Percentiles rank a stretch among this genome's conserved stretches.
These are phyloP conservation scores for Melinaea menophilus DNA, from an alignment of 2,888 invertebrate species.

Conservation along the genomic window DNA sequence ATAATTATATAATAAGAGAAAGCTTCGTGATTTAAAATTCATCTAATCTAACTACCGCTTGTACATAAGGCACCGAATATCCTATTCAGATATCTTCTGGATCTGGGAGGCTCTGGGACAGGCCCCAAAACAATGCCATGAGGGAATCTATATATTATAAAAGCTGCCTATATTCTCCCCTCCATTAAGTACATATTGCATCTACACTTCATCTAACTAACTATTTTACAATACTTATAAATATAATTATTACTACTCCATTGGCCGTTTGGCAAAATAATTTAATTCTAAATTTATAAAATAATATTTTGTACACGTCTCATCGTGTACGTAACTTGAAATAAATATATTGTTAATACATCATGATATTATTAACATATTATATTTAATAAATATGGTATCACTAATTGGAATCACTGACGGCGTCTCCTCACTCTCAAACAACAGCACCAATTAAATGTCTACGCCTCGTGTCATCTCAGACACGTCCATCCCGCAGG, in stretches of 20 bases:
- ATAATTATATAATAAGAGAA: neutral
- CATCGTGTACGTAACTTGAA: too few relatives aligned
- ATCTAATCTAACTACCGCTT: constrained; percentile 13
- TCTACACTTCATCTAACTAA: neutral
- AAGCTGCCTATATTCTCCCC: too few relatives aligned
- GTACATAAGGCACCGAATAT: constrained; percentile 21
- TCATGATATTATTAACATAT: neutral
- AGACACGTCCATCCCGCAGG: too few relatives aligned
- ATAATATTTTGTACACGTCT: neutral
- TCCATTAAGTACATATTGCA: too few relatives aligned
- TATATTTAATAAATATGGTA: neutral
- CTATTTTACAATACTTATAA: constrained; percentile 2
- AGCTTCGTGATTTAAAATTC: neutral
- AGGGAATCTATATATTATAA: too few relatives aligned
- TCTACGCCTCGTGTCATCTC: too few relatives aligned
- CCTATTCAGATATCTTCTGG: too few relatives aligned
- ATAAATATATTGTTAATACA: neutral
- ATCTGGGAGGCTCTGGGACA: too few relatives aligned
- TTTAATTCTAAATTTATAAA: neutral
- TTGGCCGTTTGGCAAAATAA: constrained; percentile 1
- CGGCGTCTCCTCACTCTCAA: neutral
- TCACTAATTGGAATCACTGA: neutral
- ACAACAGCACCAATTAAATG: constrained; percentile 1
- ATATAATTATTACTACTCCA: too few relatives aligned
- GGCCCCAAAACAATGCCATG: too few relatives aligned